Base-by-base conservation (phyloP, 2,888 invertebrate species). In the Aradus depressus region DNA sequence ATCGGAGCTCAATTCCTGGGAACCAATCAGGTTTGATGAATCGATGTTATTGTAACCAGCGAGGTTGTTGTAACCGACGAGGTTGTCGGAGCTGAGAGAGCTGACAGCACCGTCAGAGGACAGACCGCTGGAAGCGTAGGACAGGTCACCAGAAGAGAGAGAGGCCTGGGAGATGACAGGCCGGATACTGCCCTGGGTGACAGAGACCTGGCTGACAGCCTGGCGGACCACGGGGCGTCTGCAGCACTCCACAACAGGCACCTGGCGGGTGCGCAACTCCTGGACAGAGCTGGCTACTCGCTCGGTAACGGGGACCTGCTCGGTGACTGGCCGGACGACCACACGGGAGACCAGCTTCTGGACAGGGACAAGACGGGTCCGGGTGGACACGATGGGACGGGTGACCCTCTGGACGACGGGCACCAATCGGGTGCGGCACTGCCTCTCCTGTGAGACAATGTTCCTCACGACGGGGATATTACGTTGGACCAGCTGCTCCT, bases 351-450 rank as follows among this genome's bases (percentile, higher is more conserved):
- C 19, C 14, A 37, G 42, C 14, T 16, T 34, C 18, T 31, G 31
- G 34, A 45, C 38, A 14, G 53, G 53, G 14, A 53, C 50, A 21
- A 50, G 49, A 6, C 38, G 42, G 25, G 50, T 44, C 19, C 34
- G 18, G 22, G 25, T 25, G 16, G 43, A 32, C 16, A 28, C 31
- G 14, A 49, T 45, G 12, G 37, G 39, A 4, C 31, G 10, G 25
- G 37, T 31, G n/a, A n/a, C 5, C 19, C 44, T 50, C 34, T 50
- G 38, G 8, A 26, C 28, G 26, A 49, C 26, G 23, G 53, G 53
- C 18, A 50, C 41, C 22, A 31, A 22, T 19, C 32, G 32, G 44
- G 50, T 53, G 25, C 5, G 4, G 12, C 34, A 37, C 21, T 53
- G 50, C 26, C 49, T 42, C 31, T 52, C n/a, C 16, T 35, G 35